Base-by-base conservation (phyloP, 1,140 invertebrate species). In the Homarus americanus region DNA sequence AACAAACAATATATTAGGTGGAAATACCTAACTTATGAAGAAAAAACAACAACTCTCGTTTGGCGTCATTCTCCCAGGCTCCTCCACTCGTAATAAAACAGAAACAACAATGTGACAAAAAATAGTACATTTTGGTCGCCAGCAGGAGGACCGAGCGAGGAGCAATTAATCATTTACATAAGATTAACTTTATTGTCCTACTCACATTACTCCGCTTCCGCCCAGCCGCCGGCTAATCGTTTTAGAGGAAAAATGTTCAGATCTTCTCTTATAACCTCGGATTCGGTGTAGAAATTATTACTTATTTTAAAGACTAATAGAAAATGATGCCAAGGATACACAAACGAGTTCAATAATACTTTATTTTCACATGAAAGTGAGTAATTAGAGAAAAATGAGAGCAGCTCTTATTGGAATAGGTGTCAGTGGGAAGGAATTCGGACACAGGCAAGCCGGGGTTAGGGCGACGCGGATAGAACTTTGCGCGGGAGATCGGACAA, bases 101-200 rank as follows among this genome's bases (percentile, higher is more conserved):
- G 44, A 69, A 78, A 10, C 34, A 34, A 28, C 73, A 58, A 78
- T 63, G 49, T 76, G 28, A 38, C 49, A 75, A 79, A 79, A 78
- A 75, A 66, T 75, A 87, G 44, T 40, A 40, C 20, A 63, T 79
- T 85, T 75, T 28, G 82, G 38, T 32, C 72, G 24, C 36, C 83
- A 75, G 40, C 66, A 85, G 69, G 75, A 36, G 83, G 83, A 75
- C 79, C 17, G 83, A 73, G 69, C 44, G 83, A 44, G 76, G 40
- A 41, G 86, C 86, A 88, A 88, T 88, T 88, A 88, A 88, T 88
- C 86, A 88, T 88, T 88, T 80, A 88, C 86, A 88, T 88, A 88
- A 88, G 76, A 88, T 88, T 88, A 88, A 88, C 86, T 88, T 88
- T 88, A 88, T 88, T 88, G 86, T 88, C 76, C 86, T 88, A 88